Percentiles rank a stretch among this genome's conserved stretches.
Evolutionary conservation across 2,797 vertebrate genomes (phyloP).

Genomic region (Tarsius wallacei): DNA sequence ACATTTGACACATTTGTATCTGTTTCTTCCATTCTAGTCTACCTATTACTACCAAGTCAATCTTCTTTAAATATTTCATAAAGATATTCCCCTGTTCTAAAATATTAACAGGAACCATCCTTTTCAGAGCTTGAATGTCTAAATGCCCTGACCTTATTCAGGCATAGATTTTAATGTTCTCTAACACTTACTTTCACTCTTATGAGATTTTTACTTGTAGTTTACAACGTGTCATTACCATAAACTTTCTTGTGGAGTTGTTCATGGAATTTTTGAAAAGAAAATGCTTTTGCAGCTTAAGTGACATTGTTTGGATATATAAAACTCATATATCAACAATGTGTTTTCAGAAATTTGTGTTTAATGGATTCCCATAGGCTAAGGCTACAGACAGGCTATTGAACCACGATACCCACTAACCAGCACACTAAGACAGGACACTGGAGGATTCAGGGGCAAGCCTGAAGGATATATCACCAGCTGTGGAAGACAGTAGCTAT

Average conservation of each 20-base stretch:
- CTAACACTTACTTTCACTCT: background rate
- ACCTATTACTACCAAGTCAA: background rate
- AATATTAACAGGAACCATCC: background rate
- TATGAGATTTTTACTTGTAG: background rate
- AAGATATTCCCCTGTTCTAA: background rate
- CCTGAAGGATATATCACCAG: background rate
- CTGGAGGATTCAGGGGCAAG: background rate
- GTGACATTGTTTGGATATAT: background rate
- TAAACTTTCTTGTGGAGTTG: background rate
- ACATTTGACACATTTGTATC: background rate
- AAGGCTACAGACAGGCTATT: background rate
- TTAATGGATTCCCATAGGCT: background rate
- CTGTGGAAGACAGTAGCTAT: background rate
- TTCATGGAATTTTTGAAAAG: background rate
- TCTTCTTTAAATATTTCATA: constrained; percentile 12
- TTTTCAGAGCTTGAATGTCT: background rate
- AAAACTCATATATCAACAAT: background rate
- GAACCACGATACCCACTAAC: background rate
- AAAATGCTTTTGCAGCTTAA: background rate
- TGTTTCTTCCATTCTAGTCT: background rate
- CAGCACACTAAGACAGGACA: background rate
- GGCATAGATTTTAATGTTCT: background rate
- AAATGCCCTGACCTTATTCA: background rate
- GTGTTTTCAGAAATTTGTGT: background rate
- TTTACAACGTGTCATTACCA: background rate